A percentile compares a stretch with the other conserved stretches of the same genome.
Evolutionary conservation across 2,113 vertebrate species (phyloP).

Genomic region (Hypocryptadius cinnamomeus): DNA sequence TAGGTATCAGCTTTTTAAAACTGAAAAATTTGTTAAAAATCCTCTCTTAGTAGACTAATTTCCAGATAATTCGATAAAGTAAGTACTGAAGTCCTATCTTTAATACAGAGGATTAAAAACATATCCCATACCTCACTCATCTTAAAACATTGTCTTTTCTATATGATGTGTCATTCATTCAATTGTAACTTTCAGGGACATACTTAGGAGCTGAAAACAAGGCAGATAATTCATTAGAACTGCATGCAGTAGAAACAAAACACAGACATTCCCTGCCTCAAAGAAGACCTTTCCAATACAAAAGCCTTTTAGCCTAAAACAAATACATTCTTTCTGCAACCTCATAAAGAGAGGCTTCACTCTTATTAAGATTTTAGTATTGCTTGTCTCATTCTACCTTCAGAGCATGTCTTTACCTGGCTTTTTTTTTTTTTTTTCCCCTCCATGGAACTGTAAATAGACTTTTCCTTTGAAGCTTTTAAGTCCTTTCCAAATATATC

Average conservation of each 20-base stretch:
- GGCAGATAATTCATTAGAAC: not conserved
- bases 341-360: not conserved
- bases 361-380: not conserved
- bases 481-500: constrained; percentile 60
- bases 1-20: not conserved
- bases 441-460: constrained; percentile 16
- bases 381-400: not conserved
- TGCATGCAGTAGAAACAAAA: not conserved
- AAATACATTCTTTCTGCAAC: not conserved
- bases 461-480: constrained; percentile 49
- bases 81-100: not conserved
- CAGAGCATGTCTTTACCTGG: not conserved
- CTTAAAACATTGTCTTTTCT: not conserved
- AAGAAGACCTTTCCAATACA: not conserved
- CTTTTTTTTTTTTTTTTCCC: not conserved
- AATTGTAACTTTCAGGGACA: not conserved
- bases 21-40: not conserved
- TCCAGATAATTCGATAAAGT: not conserved
- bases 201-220: not conserved
- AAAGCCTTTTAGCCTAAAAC: not conserved
- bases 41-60: not conserved
- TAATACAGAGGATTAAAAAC: not conserved
- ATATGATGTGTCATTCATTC: not conserved
- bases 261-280: not conserved
- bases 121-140: not conserved